phyloP scores from a whole-genome alignment of 2,888 invertebrate genomes.

The Piscicola geometra region DNA sequence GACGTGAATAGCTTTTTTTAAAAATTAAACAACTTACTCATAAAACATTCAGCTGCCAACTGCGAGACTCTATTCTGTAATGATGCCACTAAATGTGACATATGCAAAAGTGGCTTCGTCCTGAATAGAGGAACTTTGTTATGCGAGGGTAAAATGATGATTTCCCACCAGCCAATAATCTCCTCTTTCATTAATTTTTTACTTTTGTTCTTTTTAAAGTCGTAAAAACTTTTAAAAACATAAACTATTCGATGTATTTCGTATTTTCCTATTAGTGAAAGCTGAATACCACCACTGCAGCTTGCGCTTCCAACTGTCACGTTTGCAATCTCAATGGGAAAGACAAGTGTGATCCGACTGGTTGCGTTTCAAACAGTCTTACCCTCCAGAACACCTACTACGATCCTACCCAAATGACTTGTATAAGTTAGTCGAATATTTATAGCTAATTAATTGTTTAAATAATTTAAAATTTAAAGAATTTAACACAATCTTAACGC shows the following conservation, averaged over 20 bases:
- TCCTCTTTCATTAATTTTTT: too few relatives aligned
- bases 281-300: too few relatives aligned
- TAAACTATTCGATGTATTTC: too few relatives aligned
- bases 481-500: too few relatives aligned
- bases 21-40: background rate
- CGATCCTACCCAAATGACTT: conserved; percentile 1
- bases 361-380: background rate
- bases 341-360: conserved; percentile 29
- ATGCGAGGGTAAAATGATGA: too few relatives aligned
- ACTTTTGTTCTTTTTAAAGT: too few relatives aligned
- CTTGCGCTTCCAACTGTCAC: conserved; percentile 26
- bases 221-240: too few relatives aligned
- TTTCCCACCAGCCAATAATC: too few relatives aligned
- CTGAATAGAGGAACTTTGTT: background rate
- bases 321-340: conserved; percentile 34
- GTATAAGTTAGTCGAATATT: too few relatives aligned
- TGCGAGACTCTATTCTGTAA: background rate
- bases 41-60: background rate
- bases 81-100: conserved; percentile 18
- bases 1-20: background rate
- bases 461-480: too few relatives aligned
- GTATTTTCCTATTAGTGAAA: too few relatives aligned
- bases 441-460: too few relatives aligned
- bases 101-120: conserved; percentile 21
- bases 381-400: conserved; percentile 11